Base-by-base conservation (phyloP, 2,797 vertebrate species). In the Pangasius mekongensis region DNA sequence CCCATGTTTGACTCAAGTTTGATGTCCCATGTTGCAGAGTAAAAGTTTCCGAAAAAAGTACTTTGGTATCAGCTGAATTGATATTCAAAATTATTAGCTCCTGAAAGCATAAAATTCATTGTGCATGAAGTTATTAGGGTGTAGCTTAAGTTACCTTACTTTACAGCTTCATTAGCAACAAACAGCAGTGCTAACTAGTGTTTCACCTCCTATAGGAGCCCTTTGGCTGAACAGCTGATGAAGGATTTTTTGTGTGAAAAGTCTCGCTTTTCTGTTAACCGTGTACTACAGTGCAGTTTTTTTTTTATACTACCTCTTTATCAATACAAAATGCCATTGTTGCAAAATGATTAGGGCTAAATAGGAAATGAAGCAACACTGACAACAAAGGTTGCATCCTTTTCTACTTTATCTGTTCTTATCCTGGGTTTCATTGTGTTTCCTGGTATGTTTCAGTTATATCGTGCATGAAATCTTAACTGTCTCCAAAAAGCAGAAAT, bases 311-410 rank as follows among this genome's bases (percentile, higher is more conserved):
- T 52, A 30, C 62, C 60, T 30, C 16, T 67, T 52, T 52, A 69
- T 54, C 83, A 14, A 3, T 64, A 9, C 3, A 83, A 64, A 47
- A 83, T 47, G 24, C 14, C 60, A 66, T 49, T 18, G 43, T 83
- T 83, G 49, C 47, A 24, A 20, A 60, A 83, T 10, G 13, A 27
- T 47, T 56, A 22, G 54, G n/a, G 10, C 16, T 11, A 82, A 62
- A 64, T 83, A 64, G 62, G 64, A 69, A 84, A 84, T 84, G 83
- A 69, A 43, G 80, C 58, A 83, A 56, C n/a, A 33, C 13, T 33
- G 49, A 77, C 13, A 77, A 24, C 78, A 81, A 81, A 81, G 18
- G 8, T 16, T 60, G 58, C 56, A 43, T 64, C 11, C 56, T 83
- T 83, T 83, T 83, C 39, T n/a, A n/a, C 58, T 64, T 83, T 39